These are phyloP conservation scores for Drosophila buzzatii DNA, from an alignment of 2,888 invertebrate species.

Conservation along the genomic window DNA sequence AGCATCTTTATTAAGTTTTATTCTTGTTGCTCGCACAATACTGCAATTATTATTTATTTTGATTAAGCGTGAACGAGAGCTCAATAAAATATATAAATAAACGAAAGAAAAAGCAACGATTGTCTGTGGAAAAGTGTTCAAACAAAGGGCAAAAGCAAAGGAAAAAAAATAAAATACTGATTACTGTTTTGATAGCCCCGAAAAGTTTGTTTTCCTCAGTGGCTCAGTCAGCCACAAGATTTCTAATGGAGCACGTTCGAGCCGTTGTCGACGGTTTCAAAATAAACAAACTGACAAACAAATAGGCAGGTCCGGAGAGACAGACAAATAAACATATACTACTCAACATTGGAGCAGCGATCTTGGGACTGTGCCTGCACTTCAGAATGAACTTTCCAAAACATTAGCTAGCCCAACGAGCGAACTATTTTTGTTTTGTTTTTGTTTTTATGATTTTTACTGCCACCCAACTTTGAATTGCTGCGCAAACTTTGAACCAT, in stretches of 20 bases:
- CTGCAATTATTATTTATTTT: slow-evolving; percentile 75
- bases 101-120: slow-evolving; percentile 37
- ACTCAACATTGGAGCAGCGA: slow-evolving; percentile 33
- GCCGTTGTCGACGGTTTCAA: slow-evolving; percentile 48
- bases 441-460: slow-evolving; percentile 11
- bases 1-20: slow-evolving; percentile 50
- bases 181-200: slow-evolving; percentile 72
- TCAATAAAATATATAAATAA: slow-evolving; percentile 61
- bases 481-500: slow-evolving; percentile 55
- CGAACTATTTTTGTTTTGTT: slow-evolving; percentile 6
- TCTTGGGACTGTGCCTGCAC: slow-evolving; percentile 56
- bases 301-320: slow-evolving; percentile 14
- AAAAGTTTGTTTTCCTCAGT: slow-evolving; percentile 59
- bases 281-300: slow-evolving; percentile 45
- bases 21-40: slow-evolving; percentile 63
- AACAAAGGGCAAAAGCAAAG: slow-evolving; percentile 34
- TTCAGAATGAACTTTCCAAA: slow-evolving; percentile 75
- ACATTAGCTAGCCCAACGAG: slow-evolving; percentile 51
- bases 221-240: slow-evolving; percentile 38
- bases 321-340: slow-evolving; percentile 50
- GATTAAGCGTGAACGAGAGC: slow-evolving; percentile 75
- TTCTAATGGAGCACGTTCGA: slow-evolving; percentile 76
- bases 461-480: slow-evolving; percentile 43
- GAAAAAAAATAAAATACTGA: slow-evolving; percentile 37
- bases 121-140: slow-evolving; percentile 48